Evolutionary conservation across 2,888 invertebrate genomes (phyloP).

Genomic region (Caenorhabditis becei): DNA sequence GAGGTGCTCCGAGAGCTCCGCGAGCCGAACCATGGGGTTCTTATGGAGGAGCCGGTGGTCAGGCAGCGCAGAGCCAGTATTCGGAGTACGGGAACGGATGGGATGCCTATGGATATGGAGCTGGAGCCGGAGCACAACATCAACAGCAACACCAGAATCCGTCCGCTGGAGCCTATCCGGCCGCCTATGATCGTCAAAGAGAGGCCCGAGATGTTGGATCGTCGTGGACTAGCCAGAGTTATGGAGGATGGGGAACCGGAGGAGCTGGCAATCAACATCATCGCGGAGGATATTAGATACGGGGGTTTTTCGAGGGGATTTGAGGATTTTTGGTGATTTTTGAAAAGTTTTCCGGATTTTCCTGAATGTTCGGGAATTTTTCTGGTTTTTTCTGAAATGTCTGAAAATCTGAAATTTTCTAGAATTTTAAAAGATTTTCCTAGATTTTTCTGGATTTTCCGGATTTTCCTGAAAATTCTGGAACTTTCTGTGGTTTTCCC

Average conservation of each 20-base stretch:
- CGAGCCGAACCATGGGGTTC: slow-evolving; percentile 34
- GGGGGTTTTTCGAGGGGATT: no score
- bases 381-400: no score
- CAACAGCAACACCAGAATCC: no score
- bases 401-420: no score
- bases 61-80: background rate
- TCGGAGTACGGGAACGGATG: background rate
- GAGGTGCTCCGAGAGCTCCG: slow-evolving; percentile 25
- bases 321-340: no score
- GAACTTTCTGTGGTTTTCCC: no score
- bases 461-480: background rate
- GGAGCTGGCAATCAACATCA: slow-evolving; percentile 13
- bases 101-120: background rate
- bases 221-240: slow-evolving; percentile 25
- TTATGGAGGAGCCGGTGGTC: slow-evolving; percentile 28
- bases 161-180: background rate
- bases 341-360: no score
- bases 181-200: slow-evolving; percentile 41
- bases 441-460: background rate
- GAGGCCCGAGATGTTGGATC: slow-evolving; percentile 30
- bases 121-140: background rate
- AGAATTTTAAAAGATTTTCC: no score
- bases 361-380: no score
- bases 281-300: no score
- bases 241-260: slow-evolving; percentile 47